Percentiles rank a stretch among this genome's conserved stretches.
These are phyloP conservation scores for Thymelicus acteon DNA, from an alignment of 2,888 invertebrate species.

Conservation along the genomic window DNA sequence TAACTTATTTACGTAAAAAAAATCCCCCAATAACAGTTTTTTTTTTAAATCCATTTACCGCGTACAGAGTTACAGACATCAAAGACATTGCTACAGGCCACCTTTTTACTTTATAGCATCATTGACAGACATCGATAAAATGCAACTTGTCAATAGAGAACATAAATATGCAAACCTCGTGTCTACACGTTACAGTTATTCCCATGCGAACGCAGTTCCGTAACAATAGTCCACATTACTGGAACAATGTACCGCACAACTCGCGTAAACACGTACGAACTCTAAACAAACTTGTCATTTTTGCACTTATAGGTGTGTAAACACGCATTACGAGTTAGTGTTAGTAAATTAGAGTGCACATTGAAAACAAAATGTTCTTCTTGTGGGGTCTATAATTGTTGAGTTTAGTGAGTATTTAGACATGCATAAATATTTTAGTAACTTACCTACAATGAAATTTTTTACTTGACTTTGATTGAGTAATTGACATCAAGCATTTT, in stretches of 20 bases:
- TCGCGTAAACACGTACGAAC: neutral
- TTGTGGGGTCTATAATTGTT: neutral
- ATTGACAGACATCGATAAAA: too few relatives aligned
- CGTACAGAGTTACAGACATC: too few relatives aligned
- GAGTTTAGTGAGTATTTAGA: too few relatives aligned
- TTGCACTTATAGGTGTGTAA: constrained; percentile 4
- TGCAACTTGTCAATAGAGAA: neutral
- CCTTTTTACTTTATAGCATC: too few relatives aligned
- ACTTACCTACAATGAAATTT: too few relatives aligned
- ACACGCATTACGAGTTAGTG: constrained; percentile 3
- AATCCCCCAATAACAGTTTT: too few relatives aligned
- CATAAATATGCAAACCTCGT: neutral
- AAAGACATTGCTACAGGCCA: too few relatives aligned
- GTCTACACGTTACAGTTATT: constrained; percentile 5
- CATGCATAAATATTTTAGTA: too few relatives aligned
- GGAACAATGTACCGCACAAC: constrained; percentile 12
- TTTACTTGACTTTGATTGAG: too few relatives aligned
- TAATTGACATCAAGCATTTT: too few relatives aligned
- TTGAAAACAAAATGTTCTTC: neutral
- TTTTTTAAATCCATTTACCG: too few relatives aligned
- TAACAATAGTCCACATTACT: constrained; percentile 16
- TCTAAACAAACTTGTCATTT: constrained; percentile 3
- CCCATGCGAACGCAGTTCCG: constrained; percentile 23
- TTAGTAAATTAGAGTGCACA: constrained; percentile 1
- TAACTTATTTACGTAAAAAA: too few relatives aligned